A percentile compares a stretch with the other conserved stretches of the same genome.
Conservation (phyloP, 2,113 vertebrate genomes). For the Syrmaticus mikado region DNA sequence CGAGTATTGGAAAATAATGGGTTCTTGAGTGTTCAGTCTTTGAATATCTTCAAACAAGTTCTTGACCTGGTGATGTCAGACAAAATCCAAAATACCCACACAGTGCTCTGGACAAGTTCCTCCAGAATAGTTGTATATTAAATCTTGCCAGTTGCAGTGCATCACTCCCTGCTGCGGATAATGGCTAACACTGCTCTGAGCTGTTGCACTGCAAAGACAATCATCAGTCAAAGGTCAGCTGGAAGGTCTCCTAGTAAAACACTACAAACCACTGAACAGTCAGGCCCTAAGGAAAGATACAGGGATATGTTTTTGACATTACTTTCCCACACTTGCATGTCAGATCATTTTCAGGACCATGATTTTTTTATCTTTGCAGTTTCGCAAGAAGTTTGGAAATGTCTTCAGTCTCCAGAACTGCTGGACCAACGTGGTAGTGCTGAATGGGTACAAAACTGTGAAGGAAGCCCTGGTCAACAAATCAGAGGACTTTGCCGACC, state of each 20-base stretch:
- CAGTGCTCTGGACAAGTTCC: not conserved
- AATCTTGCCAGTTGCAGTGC: not conserved
- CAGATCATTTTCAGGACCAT: not conserved
- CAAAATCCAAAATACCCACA: not conserved
- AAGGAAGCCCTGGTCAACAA: slow-evolving; percentile 70
- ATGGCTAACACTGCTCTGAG: not conserved
- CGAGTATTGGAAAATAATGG: too few relatives aligned
- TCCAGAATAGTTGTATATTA: not conserved
- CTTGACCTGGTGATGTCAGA: not conserved
- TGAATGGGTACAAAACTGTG: slow-evolving; percentile 65
- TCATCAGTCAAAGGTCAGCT: not conserved
- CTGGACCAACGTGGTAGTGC: slow-evolving; percentile 61
- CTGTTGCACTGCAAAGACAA: not conserved
- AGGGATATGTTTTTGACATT: not conserved
- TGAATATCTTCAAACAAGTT: not conserved
- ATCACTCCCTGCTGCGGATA: not conserved
- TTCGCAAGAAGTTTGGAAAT: slow-evolving; percentile 70
- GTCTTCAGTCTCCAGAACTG: slow-evolving; percentile 72
- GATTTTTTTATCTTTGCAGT: slow-evolving; percentile 45
- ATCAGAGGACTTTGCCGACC: slow-evolving; percentile 72
- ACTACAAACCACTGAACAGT: not conserved
- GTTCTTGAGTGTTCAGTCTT: not conserved
- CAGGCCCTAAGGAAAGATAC: not conserved
- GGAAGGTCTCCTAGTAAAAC: not conserved
- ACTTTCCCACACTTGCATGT: not conserved